Base-by-base conservation (phyloP, 2,888 invertebrate genomes). In the Smittia sp. region DNA sequence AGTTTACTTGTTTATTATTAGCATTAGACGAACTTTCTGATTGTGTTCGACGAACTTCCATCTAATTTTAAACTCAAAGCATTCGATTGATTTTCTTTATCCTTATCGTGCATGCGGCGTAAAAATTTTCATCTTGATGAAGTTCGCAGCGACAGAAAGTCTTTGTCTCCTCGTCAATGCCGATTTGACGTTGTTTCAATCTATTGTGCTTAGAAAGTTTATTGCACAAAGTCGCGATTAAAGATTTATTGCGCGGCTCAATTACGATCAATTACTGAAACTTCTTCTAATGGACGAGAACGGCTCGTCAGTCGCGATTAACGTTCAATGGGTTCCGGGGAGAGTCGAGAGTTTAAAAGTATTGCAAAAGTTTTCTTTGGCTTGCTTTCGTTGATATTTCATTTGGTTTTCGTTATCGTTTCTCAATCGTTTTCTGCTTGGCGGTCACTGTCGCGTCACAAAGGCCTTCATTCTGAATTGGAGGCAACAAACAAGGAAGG, bases 381-480 rank as follows among this genome's bases (percentile, higher is more conserved):
- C 25, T 24, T 46, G 9, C 22, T 52, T 13, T 18, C 24, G 22
- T 15, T 25, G 25, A 11, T 69, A 41, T 41, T 69, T 27, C 15
- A 54, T 69, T 27, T 69, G 11, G 24, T 32, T 25, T 54, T 69
- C 54, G 52, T 69, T 54, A 27, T 54, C 18, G 41, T 69, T 20
- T 69, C 39, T n/a, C 39, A 41, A n/a, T 15, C 15, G 15, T 46
- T 46, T 46, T 11, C 15, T 46, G 3, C 11, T 15, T 74, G 22
- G 24, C 25, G 15, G 15, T 25, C 27, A 22, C 39, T 58, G 39
- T 4, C 62, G 62, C 38, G 18, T 9, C 22, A 46, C 74, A 3
- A 32, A 83, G 83, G 82, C 78, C 79, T 83, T 25, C 82, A 83
- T 76, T 79, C 80, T 0, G 83, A 83, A 77, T 76, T 83, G 24